These are phyloP conservation scores for Patella pellucida DNA, from an alignment of 2,888 invertebrate species.

Conservation along the genomic window DNA sequence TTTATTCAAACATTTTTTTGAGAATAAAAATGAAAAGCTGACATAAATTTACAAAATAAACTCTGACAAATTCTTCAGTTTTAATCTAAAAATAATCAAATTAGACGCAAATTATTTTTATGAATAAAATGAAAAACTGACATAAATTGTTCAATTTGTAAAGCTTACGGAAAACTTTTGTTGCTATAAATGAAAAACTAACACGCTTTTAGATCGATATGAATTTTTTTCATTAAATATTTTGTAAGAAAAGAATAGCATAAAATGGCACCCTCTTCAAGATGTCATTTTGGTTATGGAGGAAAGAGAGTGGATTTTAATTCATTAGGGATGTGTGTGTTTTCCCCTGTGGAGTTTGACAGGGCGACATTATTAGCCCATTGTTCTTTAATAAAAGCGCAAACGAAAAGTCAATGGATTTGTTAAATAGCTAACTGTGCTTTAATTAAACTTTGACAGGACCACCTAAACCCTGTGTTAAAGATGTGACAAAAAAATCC, in stretches of 20 bases:
- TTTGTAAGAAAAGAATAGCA: neutral
- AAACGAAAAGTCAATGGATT: slow-evolving; percentile 3
- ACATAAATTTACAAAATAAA: no score
- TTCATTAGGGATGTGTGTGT: neutral
- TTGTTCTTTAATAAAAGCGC: neutral
- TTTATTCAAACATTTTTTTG: no score
- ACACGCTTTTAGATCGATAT: neutral
- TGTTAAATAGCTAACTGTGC: neutral
- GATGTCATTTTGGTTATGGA: neutral
- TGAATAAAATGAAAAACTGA: no score
- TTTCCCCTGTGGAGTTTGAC: slow-evolving; percentile 3
- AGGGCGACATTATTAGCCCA: neutral
- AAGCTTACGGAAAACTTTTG: neutral
- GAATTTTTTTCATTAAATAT: neutral
- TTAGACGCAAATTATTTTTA: no score
- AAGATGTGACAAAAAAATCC: neutral
- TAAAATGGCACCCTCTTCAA: slow-evolving; percentile 3
- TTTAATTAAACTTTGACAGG: slow-evolving; percentile 2
- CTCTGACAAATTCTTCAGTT: no score
- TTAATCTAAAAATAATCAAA: no score
- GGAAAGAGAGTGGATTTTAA: neutral
- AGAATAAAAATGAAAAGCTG: no score
- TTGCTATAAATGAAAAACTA: neutral
- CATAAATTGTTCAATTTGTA: neutral
- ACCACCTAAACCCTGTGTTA: neutral